Evolutionary conservation across 2,797 vertebrate genomes (phyloP).

Genomic region (Saxicola maurus): DNA sequence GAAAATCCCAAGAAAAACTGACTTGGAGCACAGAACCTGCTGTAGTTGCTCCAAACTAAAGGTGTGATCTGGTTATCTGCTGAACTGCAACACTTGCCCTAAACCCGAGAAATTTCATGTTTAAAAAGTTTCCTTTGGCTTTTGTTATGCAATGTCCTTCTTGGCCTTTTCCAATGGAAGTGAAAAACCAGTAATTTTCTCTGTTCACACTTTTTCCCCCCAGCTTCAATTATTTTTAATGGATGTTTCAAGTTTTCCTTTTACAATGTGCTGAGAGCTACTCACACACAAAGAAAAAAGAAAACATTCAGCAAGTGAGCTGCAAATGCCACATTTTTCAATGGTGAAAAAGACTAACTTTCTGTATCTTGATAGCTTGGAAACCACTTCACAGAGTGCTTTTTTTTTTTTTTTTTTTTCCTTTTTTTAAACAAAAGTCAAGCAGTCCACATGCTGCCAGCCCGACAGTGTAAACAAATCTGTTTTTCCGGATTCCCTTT

Average conservation of each 20-base stretch:
- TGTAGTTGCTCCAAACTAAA: background rate
- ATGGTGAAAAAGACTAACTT: background rate
- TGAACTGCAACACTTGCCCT: background rate
- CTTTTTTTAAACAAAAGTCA: background rate
- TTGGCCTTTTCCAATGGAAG: background rate
- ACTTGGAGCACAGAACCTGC: no score
- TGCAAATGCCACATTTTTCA: background rate
- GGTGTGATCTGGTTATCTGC: background rate
- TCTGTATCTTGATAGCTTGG: background rate
- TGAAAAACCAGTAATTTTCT: background rate
- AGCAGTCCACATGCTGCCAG: background rate
- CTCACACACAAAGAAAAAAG: background rate
- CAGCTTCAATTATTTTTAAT: conserved; percentile 16
- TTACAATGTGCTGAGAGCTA: background rate
- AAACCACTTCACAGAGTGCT: background rate
- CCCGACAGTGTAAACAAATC: background rate
- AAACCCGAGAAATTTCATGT: accelerated
- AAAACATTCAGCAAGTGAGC: background rate
- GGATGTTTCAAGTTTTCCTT: background rate
- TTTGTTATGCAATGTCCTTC: background rate
- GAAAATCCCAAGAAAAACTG: no score
- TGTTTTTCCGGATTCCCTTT: background rate
- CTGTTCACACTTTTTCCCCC: background rate
- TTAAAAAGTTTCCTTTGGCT: background rate
- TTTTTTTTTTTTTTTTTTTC: no score